Percentiles rank a stretch among this genome's conserved stretches.
phyloP scores from a whole-genome alignment of 2,888 invertebrate species.

The Tiliacea citrago region DNA sequence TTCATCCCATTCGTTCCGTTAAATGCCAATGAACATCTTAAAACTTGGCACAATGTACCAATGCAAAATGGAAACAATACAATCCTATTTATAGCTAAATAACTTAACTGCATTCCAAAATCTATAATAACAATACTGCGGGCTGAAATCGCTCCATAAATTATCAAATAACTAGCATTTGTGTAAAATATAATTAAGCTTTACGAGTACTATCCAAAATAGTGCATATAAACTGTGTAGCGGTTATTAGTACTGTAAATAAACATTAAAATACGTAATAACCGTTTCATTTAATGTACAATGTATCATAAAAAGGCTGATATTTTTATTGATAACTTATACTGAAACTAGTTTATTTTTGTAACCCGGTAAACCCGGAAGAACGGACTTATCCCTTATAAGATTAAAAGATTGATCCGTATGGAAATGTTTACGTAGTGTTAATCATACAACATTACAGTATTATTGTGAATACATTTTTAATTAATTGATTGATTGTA shows the following conservation, averaged over 20 bases:
- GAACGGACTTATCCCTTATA: conserved; percentile 1
- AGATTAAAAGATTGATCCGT: conserved; percentile 8
- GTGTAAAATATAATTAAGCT: conserved; percentile 47
- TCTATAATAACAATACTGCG: conserved; percentile 19
- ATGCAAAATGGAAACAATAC: conserved; percentile 25
- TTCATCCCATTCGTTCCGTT: not conserved
- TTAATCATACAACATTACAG: conserved; percentile 5
- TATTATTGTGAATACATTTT: not conserved
- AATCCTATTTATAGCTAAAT: conserved; percentile 6
- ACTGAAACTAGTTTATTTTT: conserved; percentile 32
- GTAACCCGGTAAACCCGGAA: conserved; percentile 33
- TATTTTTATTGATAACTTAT: conserved; percentile 38
- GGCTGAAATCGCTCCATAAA: conserved; percentile 28
- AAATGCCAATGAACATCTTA: conserved; percentile 9
- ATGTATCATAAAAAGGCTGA: conserved; percentile 13
- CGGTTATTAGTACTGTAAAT: conserved; percentile 20
- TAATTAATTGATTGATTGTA: conserved; percentile 31
- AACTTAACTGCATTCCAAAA: conserved; percentile 26
- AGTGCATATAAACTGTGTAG: conserved; percentile 35
- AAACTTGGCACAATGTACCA: not conserved
- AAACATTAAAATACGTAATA: conserved; percentile 49
- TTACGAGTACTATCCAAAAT: conserved; percentile 38
- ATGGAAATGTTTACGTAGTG: not conserved
- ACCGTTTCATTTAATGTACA: conserved; percentile 30
- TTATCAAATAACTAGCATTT: conserved; percentile 41